Base-by-base conservation (phyloP, 1,140 invertebrate genomes). In the Chironomus tepperi region DNA sequence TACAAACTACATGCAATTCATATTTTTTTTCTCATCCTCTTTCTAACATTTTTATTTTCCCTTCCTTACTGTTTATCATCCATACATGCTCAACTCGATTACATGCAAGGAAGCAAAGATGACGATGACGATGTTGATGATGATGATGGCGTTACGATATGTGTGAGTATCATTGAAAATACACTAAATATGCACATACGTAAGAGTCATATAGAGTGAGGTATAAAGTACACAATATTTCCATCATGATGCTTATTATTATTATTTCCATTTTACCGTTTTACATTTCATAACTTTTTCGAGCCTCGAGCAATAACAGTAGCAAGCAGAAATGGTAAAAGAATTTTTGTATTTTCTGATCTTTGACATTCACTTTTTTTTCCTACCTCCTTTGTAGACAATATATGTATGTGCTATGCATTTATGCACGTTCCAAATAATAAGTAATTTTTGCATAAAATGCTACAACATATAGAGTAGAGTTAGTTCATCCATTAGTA, bases 221-320 rank as follows among this genome's bases (percentile, higher is more conserved):
- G 24, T 34, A 34, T 34, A 34, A 34, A 34, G 24, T 34, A 34
- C 24, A 34, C 24, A 34, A 34, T 34, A 34, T 34, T 34, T 34
- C n/a, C 47, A 57, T 57, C 47, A 57, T 57, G 47, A 57, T 57
- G 47, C 47, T 57, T 57, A 57, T 57, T 57, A 57, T 57, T 57
- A n/a, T 57, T n/a, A 57, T 57, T 57, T 57, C 24, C 24, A 34
- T 34, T 34, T 34, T 34, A 34, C 24, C 24, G 24, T 34, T 34
- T 34, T 34, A 34, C 24, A 34, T 34, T 34, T 34, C 24, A 34
- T 5, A 34, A 34, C 24, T 34, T 34, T n/a, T 34, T 34, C 24
- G 24, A 34, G 24, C 24, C 24, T 34, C n/a, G 10, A 57, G 12
- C n/a, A n/a, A 57, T n/a, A 57, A 57, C 47, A 57, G n/a, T 57